phyloP scores from a whole-genome alignment of 2,797 vertebrate species.

The Onychomys leucogaster region DNA sequence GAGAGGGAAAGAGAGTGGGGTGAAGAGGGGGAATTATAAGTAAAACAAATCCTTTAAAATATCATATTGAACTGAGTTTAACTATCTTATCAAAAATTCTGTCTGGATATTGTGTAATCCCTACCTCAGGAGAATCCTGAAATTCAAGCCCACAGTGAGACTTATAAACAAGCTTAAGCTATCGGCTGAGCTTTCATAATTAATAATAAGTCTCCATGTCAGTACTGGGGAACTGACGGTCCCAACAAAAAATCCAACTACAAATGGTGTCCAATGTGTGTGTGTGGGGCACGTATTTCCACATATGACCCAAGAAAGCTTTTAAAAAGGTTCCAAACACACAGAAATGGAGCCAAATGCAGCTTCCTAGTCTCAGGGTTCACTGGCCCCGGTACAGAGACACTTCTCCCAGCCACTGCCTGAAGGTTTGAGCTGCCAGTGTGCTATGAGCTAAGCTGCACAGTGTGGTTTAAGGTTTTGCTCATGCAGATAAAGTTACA shows the following conservation, averaged over 20 bases:
- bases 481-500: too few relatives aligned
- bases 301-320: neutral
- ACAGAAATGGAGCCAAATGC: neutral
- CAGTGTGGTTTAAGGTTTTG: too few relatives aligned
- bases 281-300: neutral
- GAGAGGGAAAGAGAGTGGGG: neutral
- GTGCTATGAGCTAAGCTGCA: too few relatives aligned
- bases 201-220: neutral
- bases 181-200: neutral
- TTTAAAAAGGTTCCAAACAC: neutral
- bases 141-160: neutral
- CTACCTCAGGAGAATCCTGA: neutral
- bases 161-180: neutral
- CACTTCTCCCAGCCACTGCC: too few relatives aligned
- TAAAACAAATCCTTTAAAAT: neutral
- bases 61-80: neutral
- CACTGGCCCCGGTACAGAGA: too few relatives aligned
- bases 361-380: neutral
- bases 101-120: neutral
- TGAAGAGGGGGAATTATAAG: neutral
- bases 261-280: neutral
- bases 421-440: too few relatives aligned
- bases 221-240: neutral
- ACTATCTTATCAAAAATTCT: neutral
- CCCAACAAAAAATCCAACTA: neutral